Evolutionary conservation across 2,113 vertebrate species (phyloP).

Genomic region (Lanius ludovicianus): DNA sequence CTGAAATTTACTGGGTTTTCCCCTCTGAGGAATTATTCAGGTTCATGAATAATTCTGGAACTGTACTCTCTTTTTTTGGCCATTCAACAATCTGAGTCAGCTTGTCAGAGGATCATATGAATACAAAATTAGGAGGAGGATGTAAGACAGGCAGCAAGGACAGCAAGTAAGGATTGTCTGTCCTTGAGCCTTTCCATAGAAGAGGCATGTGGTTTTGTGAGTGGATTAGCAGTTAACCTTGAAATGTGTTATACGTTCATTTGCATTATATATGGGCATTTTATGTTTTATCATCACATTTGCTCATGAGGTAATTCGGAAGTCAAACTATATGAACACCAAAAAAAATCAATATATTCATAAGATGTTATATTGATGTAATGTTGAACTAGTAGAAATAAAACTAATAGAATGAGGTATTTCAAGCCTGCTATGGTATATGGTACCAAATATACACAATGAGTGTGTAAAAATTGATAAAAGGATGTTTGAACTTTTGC

Average conservation of each 20-base stretch:
- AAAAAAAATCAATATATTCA: not conserved
- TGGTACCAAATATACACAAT: not conserved
- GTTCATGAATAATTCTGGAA: not conserved
- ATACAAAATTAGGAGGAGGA: not conserved
- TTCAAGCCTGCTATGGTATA: not conserved
- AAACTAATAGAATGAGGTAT: not conserved
- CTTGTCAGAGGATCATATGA: not conserved
- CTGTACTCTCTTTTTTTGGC: not conserved
- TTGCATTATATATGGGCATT: not conserved
- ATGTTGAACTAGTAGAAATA: not conserved
- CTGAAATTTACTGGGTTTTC: not conserved
- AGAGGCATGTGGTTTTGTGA: not conserved
- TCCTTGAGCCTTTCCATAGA: not conserved
- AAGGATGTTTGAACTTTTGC: not conserved
- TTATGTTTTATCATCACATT: not conserved
- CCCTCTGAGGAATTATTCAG: not conserved
- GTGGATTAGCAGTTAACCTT: not conserved
- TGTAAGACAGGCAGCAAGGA: not conserved
- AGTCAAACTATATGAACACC: not conserved
- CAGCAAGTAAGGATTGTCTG: not conserved
- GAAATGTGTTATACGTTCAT: not conserved
- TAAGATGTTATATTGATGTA: not conserved
- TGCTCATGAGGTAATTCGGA: not conserved
- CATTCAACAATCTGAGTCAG: not conserved
- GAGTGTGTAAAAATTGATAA: not conserved